Conservation (phyloP, 2,888 invertebrate species). For the Artemia sp. region DNA sequence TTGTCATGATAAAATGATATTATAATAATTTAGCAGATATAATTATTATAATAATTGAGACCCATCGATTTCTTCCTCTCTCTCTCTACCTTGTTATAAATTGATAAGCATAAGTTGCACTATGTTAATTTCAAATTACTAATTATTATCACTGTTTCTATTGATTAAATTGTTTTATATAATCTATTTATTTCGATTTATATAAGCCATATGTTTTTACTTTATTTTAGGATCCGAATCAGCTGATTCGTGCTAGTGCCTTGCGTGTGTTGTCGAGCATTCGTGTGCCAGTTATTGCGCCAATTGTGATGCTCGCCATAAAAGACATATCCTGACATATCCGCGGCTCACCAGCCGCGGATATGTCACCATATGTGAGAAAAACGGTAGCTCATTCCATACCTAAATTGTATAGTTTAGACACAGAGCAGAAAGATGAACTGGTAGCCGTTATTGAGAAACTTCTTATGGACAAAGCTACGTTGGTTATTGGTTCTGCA, state of each 20-base stretch:
- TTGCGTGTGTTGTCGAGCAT: slow-evolving; percentile 91
- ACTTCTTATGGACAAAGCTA: slow-evolving; percentile 81
- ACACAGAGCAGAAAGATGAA: slow-evolving; percentile 88
- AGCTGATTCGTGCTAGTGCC: slow-evolving; percentile 90
- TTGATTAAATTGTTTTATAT: slow-evolving; percentile 6
- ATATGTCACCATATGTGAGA: slow-evolving; percentile 97
- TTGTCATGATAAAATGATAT: too few relatives aligned
- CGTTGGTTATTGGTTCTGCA: slow-evolving; percentile 91
- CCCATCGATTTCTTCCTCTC: too few relatives aligned
- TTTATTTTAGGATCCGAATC: slow-evolving; percentile 72
- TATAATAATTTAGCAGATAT: too few relatives aligned
- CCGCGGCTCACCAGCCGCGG: slow-evolving; percentile 81
- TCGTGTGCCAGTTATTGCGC: slow-evolving; percentile 91
- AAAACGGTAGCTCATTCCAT: slow-evolving; percentile 99
- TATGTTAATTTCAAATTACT: too few relatives aligned
- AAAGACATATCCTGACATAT: too few relatives aligned
- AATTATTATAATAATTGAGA: too few relatives aligned
- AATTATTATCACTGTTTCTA: not conserved
- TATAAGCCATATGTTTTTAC: not conserved
- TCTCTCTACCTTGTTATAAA: too few relatives aligned
- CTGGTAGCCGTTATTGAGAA: slow-evolving; percentile 86
- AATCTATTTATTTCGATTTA: not conserved
- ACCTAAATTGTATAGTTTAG: slow-evolving; percentile 86
- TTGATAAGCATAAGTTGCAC: too few relatives aligned
- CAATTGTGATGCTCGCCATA: slow-evolving; percentile 96